phyloP scores from a whole-genome alignment of 2,113 vertebrate genomes.

The Chamaetylas fuelleborni region DNA sequence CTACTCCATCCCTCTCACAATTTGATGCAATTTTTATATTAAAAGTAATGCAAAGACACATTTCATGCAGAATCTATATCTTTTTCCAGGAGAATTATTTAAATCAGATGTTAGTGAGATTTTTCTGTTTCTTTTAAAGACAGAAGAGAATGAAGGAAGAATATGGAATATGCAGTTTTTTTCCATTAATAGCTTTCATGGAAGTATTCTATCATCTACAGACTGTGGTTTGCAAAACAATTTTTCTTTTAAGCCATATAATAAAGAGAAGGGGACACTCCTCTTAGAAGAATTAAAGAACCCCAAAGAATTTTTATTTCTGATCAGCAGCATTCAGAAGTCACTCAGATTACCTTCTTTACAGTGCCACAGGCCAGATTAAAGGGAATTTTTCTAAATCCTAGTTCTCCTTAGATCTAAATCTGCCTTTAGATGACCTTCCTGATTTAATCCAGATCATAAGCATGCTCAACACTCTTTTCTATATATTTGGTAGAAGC shows the following conservation, averaged over 20 bases:
- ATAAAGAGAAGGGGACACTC: background rate
- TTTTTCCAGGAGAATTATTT: background rate
- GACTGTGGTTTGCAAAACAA: background rate
- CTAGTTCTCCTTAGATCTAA: background rate
- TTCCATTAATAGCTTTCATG: background rate
- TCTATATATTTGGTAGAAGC: background rate
- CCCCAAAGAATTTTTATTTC: background rate
- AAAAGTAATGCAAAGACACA: background rate
- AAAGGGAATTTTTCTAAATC: background rate
- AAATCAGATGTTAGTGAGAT: background rate
- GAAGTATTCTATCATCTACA: background rate
- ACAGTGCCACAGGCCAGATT: background rate
- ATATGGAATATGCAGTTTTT: background rate
- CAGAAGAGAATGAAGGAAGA: background rate
- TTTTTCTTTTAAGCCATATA: background rate
- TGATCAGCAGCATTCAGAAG: background rate
- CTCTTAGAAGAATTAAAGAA: background rate
- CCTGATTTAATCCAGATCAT: conserved; percentile 50
- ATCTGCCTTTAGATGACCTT: background rate
- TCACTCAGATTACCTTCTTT: background rate
- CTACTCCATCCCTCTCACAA: background rate
- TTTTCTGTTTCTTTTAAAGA: background rate
- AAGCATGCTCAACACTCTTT: background rate
- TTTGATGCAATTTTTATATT: background rate
- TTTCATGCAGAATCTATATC: background rate